Evolutionary conservation across 2,113 vertebrate species (phyloP).

Genomic region (Alectura lathami): DNA sequence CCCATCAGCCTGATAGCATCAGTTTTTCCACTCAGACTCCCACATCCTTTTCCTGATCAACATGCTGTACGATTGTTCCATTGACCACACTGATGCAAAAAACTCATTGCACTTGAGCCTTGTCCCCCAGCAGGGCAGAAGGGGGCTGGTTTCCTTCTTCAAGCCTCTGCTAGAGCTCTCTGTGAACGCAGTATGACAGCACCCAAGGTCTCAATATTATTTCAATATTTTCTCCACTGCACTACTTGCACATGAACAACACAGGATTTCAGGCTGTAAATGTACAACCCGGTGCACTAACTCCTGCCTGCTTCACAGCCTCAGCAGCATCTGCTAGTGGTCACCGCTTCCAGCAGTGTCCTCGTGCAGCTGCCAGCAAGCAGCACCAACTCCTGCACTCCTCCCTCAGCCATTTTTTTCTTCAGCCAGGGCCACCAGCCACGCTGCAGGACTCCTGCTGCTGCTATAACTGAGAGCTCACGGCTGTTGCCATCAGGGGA

Average conservation of each 20-base stretch:
- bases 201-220: background rate
- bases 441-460: fast-evolving
- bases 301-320: background rate
- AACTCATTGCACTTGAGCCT: background rate
- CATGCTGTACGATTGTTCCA: background rate
- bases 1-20: background rate
- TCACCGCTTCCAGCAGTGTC: fast-evolving
- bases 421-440: background rate
- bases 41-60: constrained; percentile 45
- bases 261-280: background rate
- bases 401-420: fast-evolving
- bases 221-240: background rate
- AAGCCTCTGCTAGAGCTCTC: background rate
- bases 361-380: too few relatives aligned
- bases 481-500: too few relatives aligned
- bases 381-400: background rate
- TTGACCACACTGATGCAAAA: background rate
- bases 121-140: fast-evolving
- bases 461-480: fast-evolving
- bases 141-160: background rate
- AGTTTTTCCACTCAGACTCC: constrained; percentile 26
- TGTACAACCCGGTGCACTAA: background rate
- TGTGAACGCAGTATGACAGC: background rate
- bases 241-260: background rate
- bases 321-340: background rate